Percentiles rank a stretch among this genome's conserved stretches.
These are phyloP conservation scores for Willowsia nigromaculata DNA, from an alignment of 2,888 invertebrate species.

Conservation along the genomic window DNA sequence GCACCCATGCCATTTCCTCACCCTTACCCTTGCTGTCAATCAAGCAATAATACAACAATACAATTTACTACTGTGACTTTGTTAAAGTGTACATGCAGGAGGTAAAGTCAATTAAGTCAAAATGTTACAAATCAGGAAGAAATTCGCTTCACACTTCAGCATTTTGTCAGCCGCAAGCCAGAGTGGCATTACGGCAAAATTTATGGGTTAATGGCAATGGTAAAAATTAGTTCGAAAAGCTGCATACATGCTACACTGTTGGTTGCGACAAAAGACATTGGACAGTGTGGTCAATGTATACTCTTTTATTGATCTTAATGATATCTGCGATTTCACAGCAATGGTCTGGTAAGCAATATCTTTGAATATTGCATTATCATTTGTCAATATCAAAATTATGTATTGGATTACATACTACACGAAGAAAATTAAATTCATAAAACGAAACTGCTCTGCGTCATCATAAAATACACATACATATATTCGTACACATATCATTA, in stretches of 20 bases:
- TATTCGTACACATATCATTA: not conserved
- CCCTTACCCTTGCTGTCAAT: not conserved
- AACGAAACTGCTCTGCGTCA: not conserved
- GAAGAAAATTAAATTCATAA: not conserved
- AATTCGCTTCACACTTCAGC: not conserved
- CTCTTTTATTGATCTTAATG: not conserved
- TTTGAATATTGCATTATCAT: not conserved
- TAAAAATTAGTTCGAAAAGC: not conserved
- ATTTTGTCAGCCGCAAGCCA: not conserved
- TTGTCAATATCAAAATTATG: not conserved
- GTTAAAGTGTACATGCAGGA: too few species aligned
- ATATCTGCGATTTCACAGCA: slow-evolving; percentile 4
- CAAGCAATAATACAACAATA: not conserved
- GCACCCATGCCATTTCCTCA: not conserved
- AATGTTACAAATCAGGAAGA: slow-evolving; percentile 24
- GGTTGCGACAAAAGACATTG: not conserved
- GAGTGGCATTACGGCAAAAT: not conserved
- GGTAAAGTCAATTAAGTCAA: not conserved
- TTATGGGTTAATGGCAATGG: not conserved
- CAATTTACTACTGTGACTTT: not conserved
- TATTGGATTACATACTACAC: not conserved
- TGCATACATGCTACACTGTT: not conserved
- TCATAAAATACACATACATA: not conserved
- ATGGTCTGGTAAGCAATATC: not conserved
- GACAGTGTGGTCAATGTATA: not conserved